Evolutionary conservation across 2,797 vertebrate species (phyloP).

Genomic region (Pipistrellus kuhlii): DNA sequence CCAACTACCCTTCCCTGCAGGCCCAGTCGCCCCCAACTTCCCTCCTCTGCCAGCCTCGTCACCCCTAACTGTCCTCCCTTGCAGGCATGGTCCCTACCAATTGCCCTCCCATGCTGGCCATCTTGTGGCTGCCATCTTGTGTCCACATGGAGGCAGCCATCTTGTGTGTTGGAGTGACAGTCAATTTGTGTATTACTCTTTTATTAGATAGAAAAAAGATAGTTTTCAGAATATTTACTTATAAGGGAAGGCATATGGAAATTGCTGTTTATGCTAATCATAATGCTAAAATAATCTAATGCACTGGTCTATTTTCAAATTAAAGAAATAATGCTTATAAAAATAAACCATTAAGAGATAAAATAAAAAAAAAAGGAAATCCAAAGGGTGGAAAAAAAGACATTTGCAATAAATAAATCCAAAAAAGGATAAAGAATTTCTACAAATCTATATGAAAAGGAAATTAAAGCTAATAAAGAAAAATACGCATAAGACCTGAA

Average conservation of each 20-base stretch:
- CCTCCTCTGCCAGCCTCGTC: no score
- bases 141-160: no score
- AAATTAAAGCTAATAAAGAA: background rate
- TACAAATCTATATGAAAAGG: background rate
- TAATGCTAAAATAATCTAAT: background rate
- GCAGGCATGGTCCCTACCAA: no score
- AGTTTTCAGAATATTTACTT: constrained; percentile 18
- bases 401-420: background rate
- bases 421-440: background rate
- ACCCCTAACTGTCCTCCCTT: no score
- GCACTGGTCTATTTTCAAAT: background rate
- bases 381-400: background rate
- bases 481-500: background rate
- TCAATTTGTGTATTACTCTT: no score
- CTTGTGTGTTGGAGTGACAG: no score
- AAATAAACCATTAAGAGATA: background rate
- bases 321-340: background rate
- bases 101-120: no score
- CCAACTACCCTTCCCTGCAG: no score
- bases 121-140: no score
- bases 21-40: no score
- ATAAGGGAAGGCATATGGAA: background rate
- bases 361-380: background rate
- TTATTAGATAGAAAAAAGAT: background rate
- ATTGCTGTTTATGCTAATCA: background rate